phyloP scores from a whole-genome alignment of 2,113 vertebrate species.

The Semnornis frantzii region DNA sequence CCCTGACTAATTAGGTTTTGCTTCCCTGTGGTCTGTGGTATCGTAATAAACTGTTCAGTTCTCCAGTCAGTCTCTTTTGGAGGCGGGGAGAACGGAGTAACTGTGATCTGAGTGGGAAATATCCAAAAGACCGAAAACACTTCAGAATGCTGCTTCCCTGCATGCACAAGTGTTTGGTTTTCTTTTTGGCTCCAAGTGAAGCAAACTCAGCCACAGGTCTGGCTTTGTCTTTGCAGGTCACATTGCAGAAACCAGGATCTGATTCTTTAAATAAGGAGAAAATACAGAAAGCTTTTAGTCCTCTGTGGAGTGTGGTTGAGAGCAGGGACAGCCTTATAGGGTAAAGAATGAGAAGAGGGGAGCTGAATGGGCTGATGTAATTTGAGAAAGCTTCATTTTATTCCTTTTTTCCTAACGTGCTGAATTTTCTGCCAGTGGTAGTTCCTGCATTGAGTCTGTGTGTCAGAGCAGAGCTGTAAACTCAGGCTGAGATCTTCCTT shows the following conservation, averaged over 20 bases:
- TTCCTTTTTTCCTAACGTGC: neutral
- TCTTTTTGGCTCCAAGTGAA: neutral
- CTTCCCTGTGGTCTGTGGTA: conserved; percentile 30
- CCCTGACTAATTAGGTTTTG: neutral
- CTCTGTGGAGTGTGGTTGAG: neutral
- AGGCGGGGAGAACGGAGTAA: neutral
- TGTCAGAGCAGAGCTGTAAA: neutral
- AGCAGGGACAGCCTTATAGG: conserved; percentile 54
- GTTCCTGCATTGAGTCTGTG: neutral
- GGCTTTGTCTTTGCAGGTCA: conserved; percentile 14
- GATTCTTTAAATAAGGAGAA: neutral
- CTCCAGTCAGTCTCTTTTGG: neutral
- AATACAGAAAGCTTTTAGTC: neutral
- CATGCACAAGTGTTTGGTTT: neutral
- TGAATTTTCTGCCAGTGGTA: neutral
- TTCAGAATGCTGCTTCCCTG: neutral
- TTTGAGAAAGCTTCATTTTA: conserved; percentile 18
- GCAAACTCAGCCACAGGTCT: neutral
- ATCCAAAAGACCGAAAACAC: neutral
- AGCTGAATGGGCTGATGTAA: conserved; percentile 14
- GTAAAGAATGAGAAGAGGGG: conserved; percentile 59
- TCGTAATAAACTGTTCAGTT: conserved; percentile 1
- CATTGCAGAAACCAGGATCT: neutral
- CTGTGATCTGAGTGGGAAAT: conserved; percentile 1
- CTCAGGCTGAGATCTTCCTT: neutral